Base-by-base conservation (phyloP, 37 sponge, comb jelly and placozoan genomes). In the Lycopodina hypogea region DNA sequence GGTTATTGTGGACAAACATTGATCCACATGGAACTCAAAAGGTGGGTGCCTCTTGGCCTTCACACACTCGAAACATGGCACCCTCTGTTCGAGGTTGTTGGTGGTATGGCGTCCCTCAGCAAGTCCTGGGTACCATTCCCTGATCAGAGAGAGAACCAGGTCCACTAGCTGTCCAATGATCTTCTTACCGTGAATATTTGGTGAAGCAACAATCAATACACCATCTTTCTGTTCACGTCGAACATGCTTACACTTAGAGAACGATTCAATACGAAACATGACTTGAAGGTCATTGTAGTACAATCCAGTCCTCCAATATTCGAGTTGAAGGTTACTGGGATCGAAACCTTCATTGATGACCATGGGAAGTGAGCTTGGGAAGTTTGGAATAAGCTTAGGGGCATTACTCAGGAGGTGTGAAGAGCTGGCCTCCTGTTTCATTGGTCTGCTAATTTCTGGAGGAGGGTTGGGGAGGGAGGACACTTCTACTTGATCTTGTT, bases 71-170 rank as follows among this genome's bases (percentile, higher is more conserved):
- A 68, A 65, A 72, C 94, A 94, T 1, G 87, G 82, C 9, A 82
- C 74, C 61, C 56, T 75, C 79, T 90, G 90, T 32, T 82, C 78
- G 17, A 90, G 58, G 24, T 67, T 68, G 75, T 8, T 41, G 34
- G 50, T 15, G 35, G 66, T 74, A 50, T 71, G 72, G 0, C 1
- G 39, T 41, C 56, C 34, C 15, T 84, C 85, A 1, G 56, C 30
- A 14, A 90, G 65, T 3, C 96, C 96, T 0, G 93, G 93, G 75
- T 90, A 95, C 96, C 96, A 95, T 19, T 89, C 90, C 6, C 65
- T 55, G 28, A 89, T 61, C 38, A 95, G 90, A 15, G 87, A 45
- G 15, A 72, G 68, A 18, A 90, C 78, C 12, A 86, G 42, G 53
- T 95, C 96, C 4, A 89, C 84, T 14, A 95, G 72, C 33, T 82